Evolutionary conservation across 2,797 vertebrate species (phyloP), one percentile per base, ranked within the genome.

Genomic region (Micromesistius poutassou): DNA sequence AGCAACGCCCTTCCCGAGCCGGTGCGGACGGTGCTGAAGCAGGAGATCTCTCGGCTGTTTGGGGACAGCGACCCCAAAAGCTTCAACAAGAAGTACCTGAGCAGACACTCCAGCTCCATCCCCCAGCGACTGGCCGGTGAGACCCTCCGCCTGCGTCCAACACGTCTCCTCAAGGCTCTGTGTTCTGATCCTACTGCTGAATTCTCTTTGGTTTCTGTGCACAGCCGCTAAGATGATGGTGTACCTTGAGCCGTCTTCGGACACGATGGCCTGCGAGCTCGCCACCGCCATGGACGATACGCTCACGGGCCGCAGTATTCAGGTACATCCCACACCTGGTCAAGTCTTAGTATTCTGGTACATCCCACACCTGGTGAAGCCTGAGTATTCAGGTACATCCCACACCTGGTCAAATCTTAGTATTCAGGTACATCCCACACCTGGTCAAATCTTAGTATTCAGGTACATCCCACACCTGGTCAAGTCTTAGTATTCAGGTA

Each of bases 141-240:
- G 12, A 7, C 10, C 10, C 40, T 16, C 13, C 7, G 22, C 19
- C 50, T 8, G 3, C 1, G n/a, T 62, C 22, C 46, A n/a, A 2
- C 16, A 42, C 5, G 33, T 7, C 33, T 7, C 38, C 9, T 13
- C 3, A 13, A 1, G 2, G 38, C 13, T 46, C 14, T 74, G 6
- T 16, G 1, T 14, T 12, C 31, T 5, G 62, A 2, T 3, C 72
- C 40, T 74, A 62, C 22, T 4, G 7, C 5, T 62, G 3, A n/a
- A 25, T 16, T 1, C n/a, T 9, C 22, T n/a, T n/a, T 62, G 22
- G 1, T 10, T 8, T 30, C 30, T 68, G 0, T 74, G 66, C n/a
- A 33, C 87, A 98, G 96, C 96, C 93, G 97, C 96, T 93, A 98
- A 97, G 95, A 97, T 97, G 96, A 95, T 98, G 91, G 96, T 94